A percentile compares a stretch with the other conserved stretches of the same genome.
Conservation (phyloP, 2,113 vertebrate genomes). For the Amblyopsis rosae region DNA sequence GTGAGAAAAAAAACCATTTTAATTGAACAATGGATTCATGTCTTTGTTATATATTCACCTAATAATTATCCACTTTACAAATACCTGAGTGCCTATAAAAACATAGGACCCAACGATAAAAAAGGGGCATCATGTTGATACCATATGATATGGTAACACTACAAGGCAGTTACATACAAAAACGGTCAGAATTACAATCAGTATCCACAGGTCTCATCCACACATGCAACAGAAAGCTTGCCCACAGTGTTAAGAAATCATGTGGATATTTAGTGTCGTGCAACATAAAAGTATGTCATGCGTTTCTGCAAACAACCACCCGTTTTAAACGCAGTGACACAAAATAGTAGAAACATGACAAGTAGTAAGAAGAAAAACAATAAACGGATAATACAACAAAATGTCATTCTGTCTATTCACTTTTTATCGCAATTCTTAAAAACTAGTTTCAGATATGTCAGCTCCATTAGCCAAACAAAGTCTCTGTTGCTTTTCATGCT, state of each 20-base stretch:
- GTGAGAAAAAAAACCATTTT: background rate
- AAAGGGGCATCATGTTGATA: constrained; percentile 21
- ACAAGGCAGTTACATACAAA: constrained; percentile 16
- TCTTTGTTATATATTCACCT: constrained; percentile 3
- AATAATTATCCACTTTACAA: constrained; percentile 14
- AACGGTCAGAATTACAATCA: constrained; percentile 19
- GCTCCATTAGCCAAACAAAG: constrained; percentile 4
- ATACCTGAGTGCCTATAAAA: constrained; percentile 40
- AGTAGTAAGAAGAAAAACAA: constrained; percentile 24
- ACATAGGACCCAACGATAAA: constrained; percentile 24
- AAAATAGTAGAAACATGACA: constrained; percentile 41
- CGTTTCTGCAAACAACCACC: constrained; percentile 54
- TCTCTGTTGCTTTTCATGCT: background rate
- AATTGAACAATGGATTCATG: background rate
- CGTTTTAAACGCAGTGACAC: constrained; percentile 6
- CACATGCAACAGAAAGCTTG: constrained; percentile 58
- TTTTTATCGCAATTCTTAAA: constrained; percentile 29
- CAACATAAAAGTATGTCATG: constrained; percentile 56
- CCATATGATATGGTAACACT: constrained; percentile 50
- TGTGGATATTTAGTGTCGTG: constrained; percentile 45
- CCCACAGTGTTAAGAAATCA: constrained; percentile 36
- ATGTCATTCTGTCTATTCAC: constrained; percentile 17
- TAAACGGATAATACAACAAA: background rate
- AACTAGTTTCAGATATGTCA: constrained; percentile 56
- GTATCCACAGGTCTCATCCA: constrained; percentile 53